A percentile compares a stretch with the other conserved stretches of the same genome.
phyloP scores from a whole-genome alignment of 2,888 invertebrate genomes.

The Mantis religiosa region DNA sequence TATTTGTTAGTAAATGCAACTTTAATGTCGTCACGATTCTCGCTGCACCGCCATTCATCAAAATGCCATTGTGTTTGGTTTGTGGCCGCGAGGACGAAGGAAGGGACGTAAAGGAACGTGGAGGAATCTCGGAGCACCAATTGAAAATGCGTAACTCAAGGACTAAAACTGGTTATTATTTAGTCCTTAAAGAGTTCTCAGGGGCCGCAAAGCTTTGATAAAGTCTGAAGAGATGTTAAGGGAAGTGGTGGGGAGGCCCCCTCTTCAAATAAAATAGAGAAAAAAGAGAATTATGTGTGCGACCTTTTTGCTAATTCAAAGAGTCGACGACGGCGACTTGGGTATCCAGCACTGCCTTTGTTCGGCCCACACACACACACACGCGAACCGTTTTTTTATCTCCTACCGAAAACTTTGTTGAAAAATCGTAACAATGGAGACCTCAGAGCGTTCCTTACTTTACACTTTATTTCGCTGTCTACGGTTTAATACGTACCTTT shows the following conservation, averaged over 20 bases:
- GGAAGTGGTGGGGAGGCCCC: not conserved
- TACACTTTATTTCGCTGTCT: conserved; percentile 1
- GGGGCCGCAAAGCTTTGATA: not conserved
- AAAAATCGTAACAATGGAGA: conserved; percentile 10
- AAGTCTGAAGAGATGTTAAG: not conserved
- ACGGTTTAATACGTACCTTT: not conserved
- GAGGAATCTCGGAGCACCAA: not conserved
- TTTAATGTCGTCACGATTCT: too few relatives aligned
- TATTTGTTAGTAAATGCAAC: too few relatives aligned
- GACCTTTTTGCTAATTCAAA: conserved; percentile 17
- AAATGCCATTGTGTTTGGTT: too few relatives aligned
- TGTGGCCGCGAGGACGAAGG: too few relatives aligned
- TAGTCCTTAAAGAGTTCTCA: not conserved
- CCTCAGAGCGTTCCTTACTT: not conserved
- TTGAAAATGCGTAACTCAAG: not conserved
- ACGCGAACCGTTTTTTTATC: not conserved
- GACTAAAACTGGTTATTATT: not conserved
- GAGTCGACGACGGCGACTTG: not conserved
- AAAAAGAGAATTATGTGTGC: conserved; percentile 1
- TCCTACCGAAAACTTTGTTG: not conserved
- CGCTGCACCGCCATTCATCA: too few relatives aligned
- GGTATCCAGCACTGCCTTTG: not conserved
- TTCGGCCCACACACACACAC: not conserved
- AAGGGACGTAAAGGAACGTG: not conserved
- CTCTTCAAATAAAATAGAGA: not conserved